Percentiles rank a stretch among this genome's conserved stretches.
These are phyloP conservation scores for Macquaria australasica DNA, from an alignment of 2,113 vertebrate species.

Conservation along the genomic window DNA sequence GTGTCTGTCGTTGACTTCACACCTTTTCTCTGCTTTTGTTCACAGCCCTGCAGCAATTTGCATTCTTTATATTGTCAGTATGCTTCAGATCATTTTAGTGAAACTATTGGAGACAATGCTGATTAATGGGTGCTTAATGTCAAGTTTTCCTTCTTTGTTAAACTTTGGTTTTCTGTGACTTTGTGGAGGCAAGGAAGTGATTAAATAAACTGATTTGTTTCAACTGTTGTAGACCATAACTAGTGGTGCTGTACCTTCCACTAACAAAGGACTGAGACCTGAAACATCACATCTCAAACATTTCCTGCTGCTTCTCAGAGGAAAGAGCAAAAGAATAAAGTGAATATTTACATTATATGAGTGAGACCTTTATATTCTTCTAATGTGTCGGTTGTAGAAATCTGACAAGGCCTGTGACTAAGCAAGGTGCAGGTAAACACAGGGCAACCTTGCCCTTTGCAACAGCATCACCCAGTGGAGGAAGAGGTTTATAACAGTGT, in stretches of 20 bases:
- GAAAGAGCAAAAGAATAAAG: neutral
- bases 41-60: no score
- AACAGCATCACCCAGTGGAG: slow-evolving; percentile 63
- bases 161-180: no score
- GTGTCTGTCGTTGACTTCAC: no score
- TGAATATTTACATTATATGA: neutral
- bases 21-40: no score
- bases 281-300: no score
- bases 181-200: neutral
- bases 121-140: neutral
- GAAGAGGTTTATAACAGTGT: neutral
- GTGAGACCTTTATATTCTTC: neutral
- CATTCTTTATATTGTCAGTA: neutral
- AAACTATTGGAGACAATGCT: neutral
- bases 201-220: neutral
- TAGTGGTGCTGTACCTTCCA: neutral
- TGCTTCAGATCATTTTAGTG: neutral
- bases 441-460: neutral
- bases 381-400: neutral
- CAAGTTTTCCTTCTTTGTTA: no score
- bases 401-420: neutral
- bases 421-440: neutral
- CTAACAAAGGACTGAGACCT: neutral
- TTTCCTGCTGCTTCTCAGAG: neutral
- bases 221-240: neutral